Conservation (phyloP, 2,888 invertebrate species). For the Stenodema calcarata region DNA sequence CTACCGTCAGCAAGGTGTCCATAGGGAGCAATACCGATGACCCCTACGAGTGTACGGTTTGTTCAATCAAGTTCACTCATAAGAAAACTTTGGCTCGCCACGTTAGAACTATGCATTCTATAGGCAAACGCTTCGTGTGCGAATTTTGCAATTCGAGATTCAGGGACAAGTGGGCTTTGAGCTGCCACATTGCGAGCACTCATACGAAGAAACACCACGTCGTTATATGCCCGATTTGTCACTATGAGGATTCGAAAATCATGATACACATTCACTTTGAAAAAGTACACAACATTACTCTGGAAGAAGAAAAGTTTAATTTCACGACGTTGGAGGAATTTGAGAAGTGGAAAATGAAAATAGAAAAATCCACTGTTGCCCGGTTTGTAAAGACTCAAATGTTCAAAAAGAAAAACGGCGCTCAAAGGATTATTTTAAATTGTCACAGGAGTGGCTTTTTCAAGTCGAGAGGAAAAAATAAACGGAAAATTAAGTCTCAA, state of each 20-base stretch:
- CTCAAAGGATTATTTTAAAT: slow-evolving; percentile 32
- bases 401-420: slow-evolving; percentile 41
- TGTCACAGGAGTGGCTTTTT: slow-evolving; percentile 41
- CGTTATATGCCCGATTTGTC: slow-evolving; percentile 35
- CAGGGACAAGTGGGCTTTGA: slow-evolving; percentile 36
- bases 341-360: slow-evolving; percentile 36
- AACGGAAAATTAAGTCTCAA: slow-evolving; percentile 34
- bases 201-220: slow-evolving; percentile 42
- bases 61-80: slow-evolving; percentile 1
- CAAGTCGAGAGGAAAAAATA: slow-evolving; percentile 31
- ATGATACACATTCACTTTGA: slow-evolving; percentile 39
- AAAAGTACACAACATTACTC: background rate
- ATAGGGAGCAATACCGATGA: background rate
- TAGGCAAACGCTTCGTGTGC: slow-evolving; percentile 17
- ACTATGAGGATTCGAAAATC: slow-evolving; percentile 21
- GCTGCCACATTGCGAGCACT: slow-evolving; percentile 29
- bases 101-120: slow-evolving; percentile 21
- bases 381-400: slow-evolving; percentile 30
- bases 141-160: slow-evolving; percentile 17
- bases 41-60: slow-evolving; percentile 8
- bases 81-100: slow-evolving; percentile 27
- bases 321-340: background rate
- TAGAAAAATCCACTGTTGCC: slow-evolving; percentile 22
- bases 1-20: background rate
- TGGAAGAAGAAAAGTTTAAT: background rate